Percentiles rank a stretch among this genome's conserved stretches.
Conservation (phyloP, 2,888 invertebrate genomes). For the Cosmia pyralina region DNA sequence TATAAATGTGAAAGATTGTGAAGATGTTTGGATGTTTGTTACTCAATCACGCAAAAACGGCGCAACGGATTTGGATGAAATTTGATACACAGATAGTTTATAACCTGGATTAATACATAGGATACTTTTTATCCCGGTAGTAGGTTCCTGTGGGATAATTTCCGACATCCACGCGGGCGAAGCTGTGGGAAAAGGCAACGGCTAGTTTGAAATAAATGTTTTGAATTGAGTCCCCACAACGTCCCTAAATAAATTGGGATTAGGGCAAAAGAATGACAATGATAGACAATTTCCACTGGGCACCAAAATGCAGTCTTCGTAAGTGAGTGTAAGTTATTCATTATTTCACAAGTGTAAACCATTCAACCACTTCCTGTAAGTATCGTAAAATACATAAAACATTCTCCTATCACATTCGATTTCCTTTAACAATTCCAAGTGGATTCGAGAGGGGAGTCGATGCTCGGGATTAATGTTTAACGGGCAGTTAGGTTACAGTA, state of each 20-base stretch:
- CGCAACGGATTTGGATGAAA: too few relatives aligned
- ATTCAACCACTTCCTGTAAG: conserved; percentile 14
- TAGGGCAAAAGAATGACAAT: not conserved
- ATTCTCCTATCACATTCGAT: conserved; percentile 18
- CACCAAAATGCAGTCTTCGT: not conserved
- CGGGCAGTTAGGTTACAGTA: not conserved
- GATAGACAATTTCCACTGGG: not conserved
- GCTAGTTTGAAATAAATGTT: too few relatives aligned
- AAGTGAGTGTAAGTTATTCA: not conserved
- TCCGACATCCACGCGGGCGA: too few relatives aligned
- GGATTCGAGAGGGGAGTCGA: not conserved
- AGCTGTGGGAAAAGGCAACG: too few relatives aligned
- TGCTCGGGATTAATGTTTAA: conserved; percentile 1
- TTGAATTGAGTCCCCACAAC: too few relatives aligned
- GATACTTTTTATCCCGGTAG: too few relatives aligned
- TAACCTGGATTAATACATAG: too few relatives aligned
- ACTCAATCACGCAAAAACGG: too few relatives aligned
- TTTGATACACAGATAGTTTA: too few relatives aligned
- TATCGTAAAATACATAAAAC: conserved; percentile 33
- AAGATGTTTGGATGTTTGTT: too few relatives aligned
- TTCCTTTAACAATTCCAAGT: conserved; percentile 29
- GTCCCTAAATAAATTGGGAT: not conserved
- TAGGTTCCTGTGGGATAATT: too few relatives aligned
- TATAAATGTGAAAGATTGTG: too few relatives aligned
- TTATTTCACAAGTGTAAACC: not conserved